Evolutionary conservation across 2,888 invertebrate genomes (phyloP).

Genomic region (Pammene aurita): DNA sequence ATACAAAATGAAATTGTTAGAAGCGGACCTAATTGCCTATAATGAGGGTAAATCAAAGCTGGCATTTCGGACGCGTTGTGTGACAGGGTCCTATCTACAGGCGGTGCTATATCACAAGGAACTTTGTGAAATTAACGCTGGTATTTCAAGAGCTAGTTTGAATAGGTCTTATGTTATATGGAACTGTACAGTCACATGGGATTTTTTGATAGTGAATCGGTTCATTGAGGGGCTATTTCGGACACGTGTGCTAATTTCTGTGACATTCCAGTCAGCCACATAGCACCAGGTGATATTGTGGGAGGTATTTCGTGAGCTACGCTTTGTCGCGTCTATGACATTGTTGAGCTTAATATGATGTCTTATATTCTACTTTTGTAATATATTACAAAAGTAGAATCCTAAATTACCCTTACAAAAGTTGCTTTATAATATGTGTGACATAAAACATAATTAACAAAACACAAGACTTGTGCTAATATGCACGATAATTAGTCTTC

Average conservation of each 20-base stretch:
- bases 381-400: too few species aligned
- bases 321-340: conserved; percentile 26
- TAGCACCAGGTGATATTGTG: conserved; percentile 38
- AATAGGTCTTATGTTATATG: background rate
- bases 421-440: too few species aligned
- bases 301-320: conserved; percentile 26
- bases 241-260: conserved; percentile 58
- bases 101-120: conserved; percentile 2
- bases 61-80: conserved; percentile 52
- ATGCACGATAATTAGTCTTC: too few species aligned
- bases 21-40: conserved; percentile 50
- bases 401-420: too few species aligned
- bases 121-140: conserved; percentile 21
- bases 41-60: conserved; percentile 57
- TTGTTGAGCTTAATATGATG: conserved; percentile 17
- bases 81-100: conserved; percentile 42
- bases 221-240: conserved; percentile 34
- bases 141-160: background rate
- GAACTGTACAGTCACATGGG: background rate
- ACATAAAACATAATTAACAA: too few species aligned
- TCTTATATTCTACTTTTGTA: too few species aligned
- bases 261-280: conserved; percentile 57
- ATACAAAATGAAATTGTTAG: conserved; percentile 49
- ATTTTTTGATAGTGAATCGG: conserved; percentile 10
- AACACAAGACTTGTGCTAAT: too few species aligned